Percentiles rank a stretch among this genome's conserved stretches.
phyloP scores from a whole-genome alignment of 2,113 vertebrate species.

The Myodes glareolus region DNA sequence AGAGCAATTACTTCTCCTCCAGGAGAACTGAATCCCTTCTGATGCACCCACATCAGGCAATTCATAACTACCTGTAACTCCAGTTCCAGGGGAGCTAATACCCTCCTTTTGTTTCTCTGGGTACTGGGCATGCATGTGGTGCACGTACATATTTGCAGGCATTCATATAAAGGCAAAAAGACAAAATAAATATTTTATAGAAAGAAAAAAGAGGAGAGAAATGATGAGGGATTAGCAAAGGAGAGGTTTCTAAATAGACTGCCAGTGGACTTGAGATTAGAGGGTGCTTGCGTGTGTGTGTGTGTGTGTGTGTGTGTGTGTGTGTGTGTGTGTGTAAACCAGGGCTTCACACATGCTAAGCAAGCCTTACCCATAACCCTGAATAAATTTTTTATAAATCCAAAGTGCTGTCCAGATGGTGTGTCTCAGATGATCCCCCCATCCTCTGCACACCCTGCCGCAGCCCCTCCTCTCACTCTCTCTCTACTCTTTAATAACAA shows the following conservation, averaged over 20 bases:
- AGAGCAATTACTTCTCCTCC: not conserved
- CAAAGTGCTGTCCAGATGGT: constrained; percentile 49
- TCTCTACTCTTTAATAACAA: not conserved
- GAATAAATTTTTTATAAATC: not conserved
- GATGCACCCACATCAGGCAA: not conserved
- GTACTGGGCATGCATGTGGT: not conserved
- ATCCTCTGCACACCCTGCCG: not conserved
- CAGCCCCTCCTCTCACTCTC: not conserved
- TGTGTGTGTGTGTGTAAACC: not conserved
- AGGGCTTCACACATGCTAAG: not conserved
- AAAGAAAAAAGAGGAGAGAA: not conserved
- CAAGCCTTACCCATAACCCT: not conserved
- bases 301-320: not conserved
- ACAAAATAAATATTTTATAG: not conserved
- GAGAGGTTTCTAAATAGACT: not conserved
- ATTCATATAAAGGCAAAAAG: not conserved
- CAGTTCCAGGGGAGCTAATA: not conserved
- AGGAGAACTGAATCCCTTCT: not conserved
- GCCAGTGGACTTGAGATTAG: not conserved
- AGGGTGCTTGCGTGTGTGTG: not conserved
- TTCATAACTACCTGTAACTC: not conserved
- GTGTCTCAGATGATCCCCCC: not conserved
- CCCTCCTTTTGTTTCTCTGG: not conserved
- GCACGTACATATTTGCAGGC: no score
- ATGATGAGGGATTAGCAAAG: not conserved